Base-by-base conservation (phyloP, 2,797 vertebrate species). In the Ara ararauna region DNA sequence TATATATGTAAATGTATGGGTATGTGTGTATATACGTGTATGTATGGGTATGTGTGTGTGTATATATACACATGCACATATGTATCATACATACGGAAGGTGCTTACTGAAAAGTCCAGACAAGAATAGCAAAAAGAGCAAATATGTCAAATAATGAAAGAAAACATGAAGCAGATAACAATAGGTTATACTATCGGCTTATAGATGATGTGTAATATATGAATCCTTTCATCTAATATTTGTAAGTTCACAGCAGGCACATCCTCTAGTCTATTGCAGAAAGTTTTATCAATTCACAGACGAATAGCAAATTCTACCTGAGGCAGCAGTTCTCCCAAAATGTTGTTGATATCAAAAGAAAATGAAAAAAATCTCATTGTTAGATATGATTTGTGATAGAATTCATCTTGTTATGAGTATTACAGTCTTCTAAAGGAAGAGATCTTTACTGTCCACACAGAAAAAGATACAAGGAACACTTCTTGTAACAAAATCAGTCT, bases 211-310 rank as follows among this genome's bases (percentile, higher is more conserved):
- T 62, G 26, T 73, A 93, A 14, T 77, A 64, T 91, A 54, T 40
- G 70, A 95, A 89, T 29, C 30, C 29, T 95, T 94, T 96, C 44
- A 85, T 94, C 51, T 92, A 93, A 94, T 92, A 97, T 96, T 95
- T 97, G 87, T 96, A 96, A 96, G 51, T 77, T 40, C 62, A 89
- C 40, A 92, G 84, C 82, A 95, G 77, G 30, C 68, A 90, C 53
- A 92, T 60, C 47, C 66, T 94, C 44, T 81, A 75, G 36, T 93
- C 82, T 91, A 54, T 68, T 95, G 88, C 56, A 97, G 84, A 85
- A 56, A 64, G 50, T 79, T 95, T 96, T 95, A 96, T 95, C 96
- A 93, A 97, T 97, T 97, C 92, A 96, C 22, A 81, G 45, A 91
- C 36, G 42, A 94, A 90, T 79, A 97, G 85, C 24, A 97, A 97